Evolutionary conservation across 2,888 invertebrate genomes (phyloP).

Genomic region (Pristionchus arcanus): DNA sequence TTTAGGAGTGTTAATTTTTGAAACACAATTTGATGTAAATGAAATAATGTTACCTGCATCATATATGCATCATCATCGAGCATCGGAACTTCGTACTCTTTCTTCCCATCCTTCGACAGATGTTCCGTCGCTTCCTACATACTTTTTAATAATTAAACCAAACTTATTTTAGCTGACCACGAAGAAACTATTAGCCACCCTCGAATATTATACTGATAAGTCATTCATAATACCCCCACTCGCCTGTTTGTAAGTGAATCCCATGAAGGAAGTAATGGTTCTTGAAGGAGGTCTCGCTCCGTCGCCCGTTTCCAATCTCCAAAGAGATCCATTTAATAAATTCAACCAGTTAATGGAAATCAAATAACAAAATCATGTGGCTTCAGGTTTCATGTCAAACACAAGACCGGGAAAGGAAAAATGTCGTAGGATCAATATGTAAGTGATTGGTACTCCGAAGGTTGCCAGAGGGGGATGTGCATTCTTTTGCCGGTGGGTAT

Average conservation of each 20-base stretch:
- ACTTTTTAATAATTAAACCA: not conserved
- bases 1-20: not conserved
- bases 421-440: too few relatives aligned
- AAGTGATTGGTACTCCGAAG: too few relatives aligned
- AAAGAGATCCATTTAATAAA: not conserved
- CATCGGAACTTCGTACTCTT: conserved; percentile 77
- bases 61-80: conserved; percentile 77
- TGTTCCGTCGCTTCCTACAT: conserved; percentile 73
- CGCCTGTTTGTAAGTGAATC: conserved; percentile 62
- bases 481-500: too few relatives aligned
- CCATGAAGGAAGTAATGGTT: conserved; percentile 75
- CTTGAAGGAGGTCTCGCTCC: conserved; percentile 79
- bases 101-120: conserved; percentile 66
- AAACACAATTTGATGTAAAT: not conserved
- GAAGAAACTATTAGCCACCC: too few relatives aligned
- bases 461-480: too few relatives aligned
- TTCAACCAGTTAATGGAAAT: not conserved
- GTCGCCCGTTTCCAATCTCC: conserved; percentile 90
- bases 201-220: not conserved
- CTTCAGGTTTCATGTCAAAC: too few relatives aligned
- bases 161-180: not conserved
- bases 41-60: conserved; percentile 63
- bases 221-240: not conserved
- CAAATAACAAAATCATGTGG: too few relatives aligned
- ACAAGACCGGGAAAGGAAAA: too few relatives aligned